Evolutionary conservation across 2,888 invertebrate genomes (phyloP), one percentile per base, ranked within the genome.

Genomic region (Ophraella communa): DNA sequence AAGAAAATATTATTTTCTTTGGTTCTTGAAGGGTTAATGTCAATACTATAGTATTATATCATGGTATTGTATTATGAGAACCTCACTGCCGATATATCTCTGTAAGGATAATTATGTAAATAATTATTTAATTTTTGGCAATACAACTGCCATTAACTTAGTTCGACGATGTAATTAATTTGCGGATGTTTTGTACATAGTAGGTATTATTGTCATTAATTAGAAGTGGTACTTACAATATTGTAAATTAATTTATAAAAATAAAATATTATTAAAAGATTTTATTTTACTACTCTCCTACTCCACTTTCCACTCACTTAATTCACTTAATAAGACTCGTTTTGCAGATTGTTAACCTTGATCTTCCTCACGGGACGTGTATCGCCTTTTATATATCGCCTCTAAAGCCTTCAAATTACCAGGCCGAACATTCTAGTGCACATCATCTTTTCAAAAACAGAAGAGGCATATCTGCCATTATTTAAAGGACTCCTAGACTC

Each of bases 21-120:
- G n/a, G 7, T 45, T 45, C 21, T 23, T 20, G 20, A 27, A 55
- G 52, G 60, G 49, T 57, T 63, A 53, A 51, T 20, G 23, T 33
- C 27, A 18, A 14, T 17, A 14, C 35, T 54, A 45, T 59, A 69
- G 69, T 70, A 71, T 70, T 70, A 69, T 70, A 65, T 66, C 68
- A 62, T n/a, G n/a, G 51, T 63, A 63, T 61, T 73, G 74, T 74
- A 74, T 71, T 73, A 70, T 69, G n/a, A 69, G 55, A 62, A 49
- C 49, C 47, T 57, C 71, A 74, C 73, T 73, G 71, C 74, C 73
- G 70, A 64, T 69, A 45, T 49, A 49, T n/a, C 39, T 62, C 58
- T 73, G 70, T 72, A 69, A n/a, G n/a, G 44, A 72, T 71, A 73
- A 49, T 68, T 64, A 53, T 73, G 71, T 73, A 73, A 65, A 73